phyloP scores from a whole-genome alignment of 2,888 invertebrate species.

The Azorinus chamasolen region DNA sequence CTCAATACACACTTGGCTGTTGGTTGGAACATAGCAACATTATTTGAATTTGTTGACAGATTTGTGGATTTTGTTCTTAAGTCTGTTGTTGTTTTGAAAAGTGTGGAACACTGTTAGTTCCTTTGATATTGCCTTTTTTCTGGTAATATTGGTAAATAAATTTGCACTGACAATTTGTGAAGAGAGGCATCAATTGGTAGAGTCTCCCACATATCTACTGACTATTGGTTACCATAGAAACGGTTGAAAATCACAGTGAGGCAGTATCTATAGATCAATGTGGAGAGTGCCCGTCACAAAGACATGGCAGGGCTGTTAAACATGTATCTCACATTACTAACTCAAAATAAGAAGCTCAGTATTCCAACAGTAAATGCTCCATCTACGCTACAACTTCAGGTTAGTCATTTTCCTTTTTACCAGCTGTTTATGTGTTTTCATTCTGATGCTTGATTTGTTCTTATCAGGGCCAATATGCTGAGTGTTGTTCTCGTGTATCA shows the following conservation, averaged over 20 bases:
- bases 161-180: slow-evolving; percentile 57
- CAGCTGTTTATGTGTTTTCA: neutral
- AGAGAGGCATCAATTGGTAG: slow-evolving; percentile 58
- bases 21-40: no score
- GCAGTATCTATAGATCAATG: slow-evolving; percentile 69
- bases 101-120: no score
- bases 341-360: slow-evolving; percentile 71
- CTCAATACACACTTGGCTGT: no score
- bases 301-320: slow-evolving; percentile 74
- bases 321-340: slow-evolving; percentile 74
- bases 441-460: no score
- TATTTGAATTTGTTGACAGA: no score
- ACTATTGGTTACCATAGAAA: slow-evolving; percentile 73
- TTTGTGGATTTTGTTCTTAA: no score
- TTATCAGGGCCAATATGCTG: no score
- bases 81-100: no score
- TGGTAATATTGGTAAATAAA: slow-evolving; percentile 61
- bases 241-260: slow-evolving; percentile 72
- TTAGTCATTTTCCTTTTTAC: slow-evolving; percentile 51
- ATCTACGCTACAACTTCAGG: slow-evolving; percentile 67
- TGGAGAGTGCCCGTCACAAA: slow-evolving; percentile 49
- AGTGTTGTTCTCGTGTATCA: no score
- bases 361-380: slow-evolving; percentile 64
- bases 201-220: slow-evolving; percentile 62
- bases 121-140: slow-evolving; percentile 17